Base-by-base conservation (phyloP, 2,113 vertebrate species). In the Poecilia latipinna region DNA sequence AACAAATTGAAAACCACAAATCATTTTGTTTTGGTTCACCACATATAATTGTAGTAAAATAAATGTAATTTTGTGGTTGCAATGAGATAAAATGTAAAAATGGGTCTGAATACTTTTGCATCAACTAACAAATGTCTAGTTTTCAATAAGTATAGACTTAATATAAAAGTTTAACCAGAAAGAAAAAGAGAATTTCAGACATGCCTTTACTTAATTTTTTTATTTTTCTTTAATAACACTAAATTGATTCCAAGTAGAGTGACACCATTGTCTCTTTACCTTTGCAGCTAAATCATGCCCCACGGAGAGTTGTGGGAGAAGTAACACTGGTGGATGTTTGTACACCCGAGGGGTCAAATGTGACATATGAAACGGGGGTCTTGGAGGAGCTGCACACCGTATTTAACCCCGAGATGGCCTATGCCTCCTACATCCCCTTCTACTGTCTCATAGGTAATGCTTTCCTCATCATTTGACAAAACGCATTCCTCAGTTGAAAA, bases 331-430 rank as follows among this genome's bases (percentile, higher is more conserved):
- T 96, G 68, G 95, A 96, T 77, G 86, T 95, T 24, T 85, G 83
- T 67, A 95, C 94, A 61, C 89, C 90, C 0, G 94, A 96, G 4
- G 94, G 93, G 66, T 92, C 87, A 12, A 90, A 88, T 72, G 86
- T 91, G 65, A 91, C 91, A 0, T 94, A 95, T 81, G 98, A 98
- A 84, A 90, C 96, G 0, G 79, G 86, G 0, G 91, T 97, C 61
- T 85, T 97, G 80, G 91, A 96, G 24, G 98, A 99, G 86, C 93
- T 99, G 77, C 96, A 97, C 94, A 95, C 96, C 67, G 97, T 98
- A 54, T 99, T 98, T 89, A 97, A 93, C 84, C 84, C 96, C 1
- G 96, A 99, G 92, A 99, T 99, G 98, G 98, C 97, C 0, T 96
- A 98, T 79, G 93, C 95, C 44, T 97, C 97, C 73, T 99, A 97